Percentiles rank a stretch among this genome's conserved stretches.
Evolutionary conservation across 2,113 vertebrate genomes (phyloP).

Genomic region (Cariama cristata): DNA sequence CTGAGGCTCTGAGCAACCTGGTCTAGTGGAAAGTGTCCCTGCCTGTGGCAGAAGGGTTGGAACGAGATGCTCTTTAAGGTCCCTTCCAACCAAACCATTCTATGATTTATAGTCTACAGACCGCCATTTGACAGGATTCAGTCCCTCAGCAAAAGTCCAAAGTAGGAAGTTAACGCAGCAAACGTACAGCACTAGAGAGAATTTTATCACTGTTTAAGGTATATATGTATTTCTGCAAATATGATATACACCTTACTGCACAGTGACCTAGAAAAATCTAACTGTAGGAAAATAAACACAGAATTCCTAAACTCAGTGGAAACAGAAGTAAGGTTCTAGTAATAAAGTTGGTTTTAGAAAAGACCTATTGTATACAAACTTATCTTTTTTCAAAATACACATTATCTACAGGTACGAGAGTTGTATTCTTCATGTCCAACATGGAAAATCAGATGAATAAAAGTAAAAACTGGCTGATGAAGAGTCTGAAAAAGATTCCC

Average conservation of each 20-base stretch:
- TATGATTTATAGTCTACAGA: background rate
- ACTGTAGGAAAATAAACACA: background rate
- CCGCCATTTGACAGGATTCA: background rate
- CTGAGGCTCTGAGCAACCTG: too few relatives aligned
- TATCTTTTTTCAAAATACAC: background rate
- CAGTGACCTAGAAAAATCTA: background rate
- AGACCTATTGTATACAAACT: background rate
- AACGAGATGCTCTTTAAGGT: too few relatives aligned
- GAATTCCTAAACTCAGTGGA: background rate
- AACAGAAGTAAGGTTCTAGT: background rate
- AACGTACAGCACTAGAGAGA: background rate
- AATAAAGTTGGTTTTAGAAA: background rate
- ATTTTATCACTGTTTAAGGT: background rate
- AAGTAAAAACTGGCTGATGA: background rate
- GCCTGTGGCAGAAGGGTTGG: too few relatives aligned
- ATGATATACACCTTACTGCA: background rate
- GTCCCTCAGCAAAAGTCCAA: background rate
- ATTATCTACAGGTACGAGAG: background rate
- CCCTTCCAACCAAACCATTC: too few relatives aligned
- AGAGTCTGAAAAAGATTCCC: background rate
- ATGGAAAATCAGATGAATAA: background rate
- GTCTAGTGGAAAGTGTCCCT: too few relatives aligned
- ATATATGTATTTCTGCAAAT: background rate
- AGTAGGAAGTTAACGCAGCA: background rate
- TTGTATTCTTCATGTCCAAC: background rate